Percentiles rank a stretch among this genome's conserved stretches.
phyloP scores from a whole-genome alignment of 2,113 vertebrate species.

The Chlamydotis undulata region DNA sequence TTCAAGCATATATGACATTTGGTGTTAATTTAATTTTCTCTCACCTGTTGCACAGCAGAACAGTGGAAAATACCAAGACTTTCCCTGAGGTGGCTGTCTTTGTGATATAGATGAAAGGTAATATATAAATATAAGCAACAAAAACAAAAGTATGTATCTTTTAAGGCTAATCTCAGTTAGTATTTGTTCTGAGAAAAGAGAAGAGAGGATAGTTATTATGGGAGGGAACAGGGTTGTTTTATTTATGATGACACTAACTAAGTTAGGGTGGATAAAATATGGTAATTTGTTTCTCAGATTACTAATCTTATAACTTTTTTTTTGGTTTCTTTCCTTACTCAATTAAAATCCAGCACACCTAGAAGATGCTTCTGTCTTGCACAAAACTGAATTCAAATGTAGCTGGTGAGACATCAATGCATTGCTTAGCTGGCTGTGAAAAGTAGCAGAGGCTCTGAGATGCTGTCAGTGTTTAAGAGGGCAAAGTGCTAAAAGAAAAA shows the following conservation, averaged over 20 bases:
- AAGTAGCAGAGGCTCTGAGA: neutral
- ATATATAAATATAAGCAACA: neutral
- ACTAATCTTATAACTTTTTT: neutral
- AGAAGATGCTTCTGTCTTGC: slow-evolving; percentile 32
- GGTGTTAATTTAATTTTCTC: neutral
- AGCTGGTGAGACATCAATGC: neutral
- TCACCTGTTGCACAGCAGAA: neutral
- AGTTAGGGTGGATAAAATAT: neutral
- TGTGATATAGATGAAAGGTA: neutral
- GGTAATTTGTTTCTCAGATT: neutral
- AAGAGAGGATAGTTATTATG: neutral
- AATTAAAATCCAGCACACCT: neutral
- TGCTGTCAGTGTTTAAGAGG: slow-evolving; percentile 14
- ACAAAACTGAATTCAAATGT: slow-evolving; percentile 8
- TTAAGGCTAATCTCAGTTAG: neutral
- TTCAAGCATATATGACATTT: neutral
- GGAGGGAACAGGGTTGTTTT: neutral
- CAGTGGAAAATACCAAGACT: neutral
- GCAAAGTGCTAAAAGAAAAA: slow-evolving; percentile 28
- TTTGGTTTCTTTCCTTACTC: neutral
- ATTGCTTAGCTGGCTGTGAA: slow-evolving; percentile 10
- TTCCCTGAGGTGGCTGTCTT: neutral
- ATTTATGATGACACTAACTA: neutral
- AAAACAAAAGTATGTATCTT: neutral
- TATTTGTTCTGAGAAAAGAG: neutral